Evolutionary conservation across 1,140 invertebrate species (phyloP).

Genomic region (Panagrolaimus sp.): DNA sequence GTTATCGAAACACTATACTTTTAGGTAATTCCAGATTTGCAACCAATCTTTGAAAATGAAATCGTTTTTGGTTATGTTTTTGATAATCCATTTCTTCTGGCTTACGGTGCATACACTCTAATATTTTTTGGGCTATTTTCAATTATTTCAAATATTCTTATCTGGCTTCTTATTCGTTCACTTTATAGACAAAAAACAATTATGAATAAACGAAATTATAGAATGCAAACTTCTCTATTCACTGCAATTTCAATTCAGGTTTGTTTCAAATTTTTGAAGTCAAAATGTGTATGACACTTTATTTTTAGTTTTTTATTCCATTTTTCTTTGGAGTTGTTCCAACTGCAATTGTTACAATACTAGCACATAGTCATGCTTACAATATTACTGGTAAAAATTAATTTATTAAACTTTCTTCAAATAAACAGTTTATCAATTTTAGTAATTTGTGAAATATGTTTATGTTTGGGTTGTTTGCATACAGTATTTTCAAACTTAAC

Average conservation of each 20-base stretch:
- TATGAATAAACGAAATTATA: not conserved
- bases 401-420: not conserved
- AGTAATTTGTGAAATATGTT: conserved; percentile 4
- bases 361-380: not conserved
- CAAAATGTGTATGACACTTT: not conserved
- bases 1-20: not conserved
- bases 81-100: not conserved
- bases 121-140: not conserved
- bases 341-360: not conserved
- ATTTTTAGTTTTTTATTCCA: conserved; percentile 6
- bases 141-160: not conserved
- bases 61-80: not conserved
- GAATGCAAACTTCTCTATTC: not conserved
- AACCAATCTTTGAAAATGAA: conserved; percentile 6
- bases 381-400: not conserved
- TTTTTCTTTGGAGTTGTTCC: conserved; percentile 1
- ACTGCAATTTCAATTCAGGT: conserved; percentile 2
- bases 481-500: not conserved
- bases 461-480: not conserved
- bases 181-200: not conserved
- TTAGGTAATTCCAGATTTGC: not conserved
- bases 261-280: not conserved
- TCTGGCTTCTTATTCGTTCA: not conserved
- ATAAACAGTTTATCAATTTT: not conserved
- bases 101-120: not conserved